Percentiles rank a stretch among this genome's conserved stretches.
Conservation (phyloP, 2,888 invertebrate genomes). For the Plutella xylostella region DNA sequence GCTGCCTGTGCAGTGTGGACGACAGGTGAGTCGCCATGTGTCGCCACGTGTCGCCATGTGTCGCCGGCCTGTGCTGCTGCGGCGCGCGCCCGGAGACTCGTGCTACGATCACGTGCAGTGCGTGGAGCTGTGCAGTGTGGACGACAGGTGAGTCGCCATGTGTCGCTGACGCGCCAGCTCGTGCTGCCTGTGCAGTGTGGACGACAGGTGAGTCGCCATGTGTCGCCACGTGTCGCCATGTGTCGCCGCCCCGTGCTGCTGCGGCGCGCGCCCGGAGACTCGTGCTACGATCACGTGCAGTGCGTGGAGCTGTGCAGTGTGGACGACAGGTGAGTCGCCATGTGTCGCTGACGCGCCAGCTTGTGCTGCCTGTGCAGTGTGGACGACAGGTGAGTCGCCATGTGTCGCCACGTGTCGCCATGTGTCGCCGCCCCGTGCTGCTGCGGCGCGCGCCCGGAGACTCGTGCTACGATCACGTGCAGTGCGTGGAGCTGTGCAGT, state of each 20-base stretch:
- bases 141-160: conserved; percentile 32
- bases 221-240: no score
- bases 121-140: conserved; percentile 42
- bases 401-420: no score
- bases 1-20: no score
- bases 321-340: no score
- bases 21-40: conserved; percentile 41
- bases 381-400: conserved; percentile 44
- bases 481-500: conserved; percentile 64
- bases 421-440: conserved; percentile 41
- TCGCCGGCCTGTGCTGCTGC: conserved; percentile 51
- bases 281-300: conserved; percentile 83
- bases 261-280: conserved; percentile 80
- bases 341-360: no score
- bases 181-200: no score
- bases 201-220: conserved; percentile 41
- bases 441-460: conserved; percentile 81
- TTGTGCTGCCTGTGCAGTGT: no score
- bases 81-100: conserved; percentile 81
- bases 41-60: conserved; percentile 55
- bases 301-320: conserved; percentile 56
- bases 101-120: conserved; percentile 84
- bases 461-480: conserved; percentile 81
- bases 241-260: conserved; percentile 55
- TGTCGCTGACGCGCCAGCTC: no score